Evolutionary conservation across 1,140 invertebrate species (phyloP), one percentile per base, ranked within the genome.

Genomic region (Plutomurus gul): DNA sequence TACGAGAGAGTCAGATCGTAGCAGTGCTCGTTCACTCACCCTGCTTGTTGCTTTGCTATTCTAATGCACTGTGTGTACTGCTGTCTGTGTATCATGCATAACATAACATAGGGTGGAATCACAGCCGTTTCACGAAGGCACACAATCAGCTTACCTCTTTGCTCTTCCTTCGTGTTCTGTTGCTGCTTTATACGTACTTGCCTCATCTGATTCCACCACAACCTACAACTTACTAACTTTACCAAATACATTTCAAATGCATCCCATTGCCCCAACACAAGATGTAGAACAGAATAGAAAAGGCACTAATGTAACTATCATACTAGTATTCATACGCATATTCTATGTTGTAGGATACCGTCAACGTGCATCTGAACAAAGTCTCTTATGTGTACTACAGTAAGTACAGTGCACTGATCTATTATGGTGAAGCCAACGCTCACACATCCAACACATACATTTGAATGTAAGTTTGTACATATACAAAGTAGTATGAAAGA

Each of bases 21-120:
- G 56, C 18, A 37, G 49, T 22, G 70, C 70, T 72, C 33, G 70
- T 72, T 72, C 70, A 72, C 70, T 65, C 56, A 65, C 56, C 56
- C 56, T 65, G 56, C 27, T 33, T 65, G 56, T 51, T 25, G 20
- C 47, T 22, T 51, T 51, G 18, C 47, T 22, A 10, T 22, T 6
- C 5, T 8, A 51, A 22, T 3, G 3, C 5, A 22, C 1, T 11
- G 47, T 22, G 25, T 51, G 18, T 51, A 51, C 11, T 46, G 6
- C 1, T n/a, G n/a, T 13, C 22, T 16, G 46, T 16, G 56, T n/a
- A 65, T 33, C 27, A 65, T 27, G 56, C 56, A 65, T 65, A 65
- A 65, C 56, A 30, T 33, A 33, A 36, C 30, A 65, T 65, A 65
- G 27, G 22, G 22, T 56, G 22, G 43, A 6, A 22, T 20, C 6